phyloP scores from a whole-genome alignment of 35 echinoderm and acorn worm genomes.

The Chiridota heheva region DNA sequence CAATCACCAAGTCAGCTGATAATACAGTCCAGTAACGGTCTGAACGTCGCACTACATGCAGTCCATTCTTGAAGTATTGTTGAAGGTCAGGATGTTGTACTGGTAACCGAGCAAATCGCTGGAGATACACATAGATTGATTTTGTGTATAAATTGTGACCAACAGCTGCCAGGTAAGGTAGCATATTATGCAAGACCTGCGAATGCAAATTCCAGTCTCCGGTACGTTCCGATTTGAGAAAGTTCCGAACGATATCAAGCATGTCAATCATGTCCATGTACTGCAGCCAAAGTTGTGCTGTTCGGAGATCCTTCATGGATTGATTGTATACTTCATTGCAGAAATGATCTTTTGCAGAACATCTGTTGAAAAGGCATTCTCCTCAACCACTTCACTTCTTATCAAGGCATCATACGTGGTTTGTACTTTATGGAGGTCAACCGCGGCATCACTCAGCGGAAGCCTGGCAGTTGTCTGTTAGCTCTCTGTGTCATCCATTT shows the following conservation, averaged over 20 bases:
- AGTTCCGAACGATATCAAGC: constrained; percentile 50
- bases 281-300: constrained; percentile 50
- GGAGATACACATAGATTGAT: constrained; percentile 59
- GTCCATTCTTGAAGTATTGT: constrained; percentile 26
- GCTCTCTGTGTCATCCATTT: too few relatives aligned
- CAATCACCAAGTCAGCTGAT: constrained; percentile 51
- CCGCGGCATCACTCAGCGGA: too few relatives aligned
- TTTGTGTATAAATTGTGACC: constrained; percentile 68
- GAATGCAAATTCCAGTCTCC: constrained; percentile 42
- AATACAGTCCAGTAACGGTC: constrained; percentile 60
- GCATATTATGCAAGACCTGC: constrained; percentile 53
- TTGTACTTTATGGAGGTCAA: too few relatives aligned
- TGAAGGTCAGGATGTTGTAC: constrained; percentile 57
- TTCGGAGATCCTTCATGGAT: constrained; percentile 30
- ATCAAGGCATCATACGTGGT: too few relatives aligned
- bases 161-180: constrained; percentile 70
- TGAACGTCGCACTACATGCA: constrained; percentile 49
- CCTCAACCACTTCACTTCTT: too few relatives aligned
- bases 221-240: constrained; percentile 35
- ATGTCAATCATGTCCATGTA: constrained; percentile 67
- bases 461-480: too few relatives aligned
- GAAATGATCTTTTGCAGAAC: too few relatives aligned
- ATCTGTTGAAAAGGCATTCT: too few relatives aligned
- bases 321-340: too few relatives aligned
- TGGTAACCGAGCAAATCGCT: constrained; percentile 29